These are phyloP conservation scores for Syngnathus floridae DNA, from an alignment of 2,113 vertebrate species.

Conservation along the genomic window DNA sequence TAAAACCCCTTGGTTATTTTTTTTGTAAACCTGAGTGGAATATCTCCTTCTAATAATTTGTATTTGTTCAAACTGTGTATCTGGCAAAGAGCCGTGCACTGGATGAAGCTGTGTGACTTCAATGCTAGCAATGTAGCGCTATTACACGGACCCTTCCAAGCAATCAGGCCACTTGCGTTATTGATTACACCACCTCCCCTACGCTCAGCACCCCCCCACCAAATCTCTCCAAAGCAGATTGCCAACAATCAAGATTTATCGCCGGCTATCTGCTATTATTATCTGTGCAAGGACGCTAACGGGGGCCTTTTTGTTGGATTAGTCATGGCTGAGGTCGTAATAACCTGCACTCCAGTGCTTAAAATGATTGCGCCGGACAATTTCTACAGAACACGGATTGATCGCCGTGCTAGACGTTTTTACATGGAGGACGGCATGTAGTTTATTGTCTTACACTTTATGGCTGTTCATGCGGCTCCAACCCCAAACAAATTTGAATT, in stretches of 20 bases:
- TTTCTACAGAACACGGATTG: background rate
- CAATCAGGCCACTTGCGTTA: slow-evolving; percentile 2
- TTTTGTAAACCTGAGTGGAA: too few species aligned
- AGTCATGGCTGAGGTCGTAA: slow-evolving; percentile 4
- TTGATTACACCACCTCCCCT: background rate
- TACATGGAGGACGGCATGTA: background rate
- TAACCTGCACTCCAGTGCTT: slow-evolving; percentile 5
- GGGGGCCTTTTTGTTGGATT: slow-evolving; percentile 1
- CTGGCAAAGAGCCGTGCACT: background rate
- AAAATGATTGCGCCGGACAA: slow-evolving; percentile 1
- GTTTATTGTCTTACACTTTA: background rate
- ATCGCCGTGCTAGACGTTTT: background rate
- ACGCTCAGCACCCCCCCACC: background rate
- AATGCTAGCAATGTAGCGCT: background rate
- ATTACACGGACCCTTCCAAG: background rate
- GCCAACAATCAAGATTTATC: slow-evolving; percentile 12
- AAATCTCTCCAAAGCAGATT: slow-evolving; percentile 9
- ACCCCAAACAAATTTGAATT: too few species aligned
- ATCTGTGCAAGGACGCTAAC: background rate
- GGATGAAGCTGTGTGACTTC: background rate
- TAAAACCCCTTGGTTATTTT: too few species aligned
- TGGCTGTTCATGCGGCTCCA: too few species aligned
- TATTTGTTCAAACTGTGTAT: too few species aligned
- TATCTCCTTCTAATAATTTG: too few species aligned
- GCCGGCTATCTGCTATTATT: background rate